Evolutionary conservation across 2,113 vertebrate genomes (phyloP).

Genomic region (Heloderma charlesbogerti): DNA sequence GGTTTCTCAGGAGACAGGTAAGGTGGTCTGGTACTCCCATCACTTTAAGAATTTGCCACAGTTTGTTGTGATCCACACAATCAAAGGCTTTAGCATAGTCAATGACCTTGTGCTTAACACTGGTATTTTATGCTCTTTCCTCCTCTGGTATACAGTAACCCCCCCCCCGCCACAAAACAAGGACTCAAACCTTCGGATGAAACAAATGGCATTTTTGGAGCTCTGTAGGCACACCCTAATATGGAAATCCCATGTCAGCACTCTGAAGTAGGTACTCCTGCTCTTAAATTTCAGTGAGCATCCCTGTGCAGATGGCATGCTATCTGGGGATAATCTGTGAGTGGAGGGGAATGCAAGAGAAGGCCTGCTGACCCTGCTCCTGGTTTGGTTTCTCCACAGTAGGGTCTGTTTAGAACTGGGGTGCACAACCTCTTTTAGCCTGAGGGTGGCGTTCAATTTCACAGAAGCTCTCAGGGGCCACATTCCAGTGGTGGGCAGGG

Average conservation of each 20-base stretch:
- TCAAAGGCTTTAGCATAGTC: no score
- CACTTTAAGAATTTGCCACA: no score
- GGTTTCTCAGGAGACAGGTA: no score
- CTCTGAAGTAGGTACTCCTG: not conserved
- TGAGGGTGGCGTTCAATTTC: no score
- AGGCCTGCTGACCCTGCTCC: not conserved
- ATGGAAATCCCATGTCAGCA: not conserved
- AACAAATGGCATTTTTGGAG: not conserved
- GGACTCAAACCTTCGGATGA: not conserved
- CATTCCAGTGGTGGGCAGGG: no score
- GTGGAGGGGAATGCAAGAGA: not conserved
- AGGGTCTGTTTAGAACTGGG: not conserved
- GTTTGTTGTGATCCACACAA: no score
- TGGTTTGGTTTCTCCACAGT: not conserved
- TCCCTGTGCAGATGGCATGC: not conserved
- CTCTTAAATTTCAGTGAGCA: not conserved
- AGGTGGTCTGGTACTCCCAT: no score
- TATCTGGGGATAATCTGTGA: not conserved
- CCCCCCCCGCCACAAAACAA: no score
- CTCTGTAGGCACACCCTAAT: no score
- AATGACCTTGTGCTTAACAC: not conserved
- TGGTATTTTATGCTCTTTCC: constrained; percentile 6
- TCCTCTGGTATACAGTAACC: rapidly evolving
- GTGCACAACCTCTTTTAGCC: no score
- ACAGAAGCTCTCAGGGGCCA: no score